Evolutionary conservation across 2,888 invertebrate genomes (phyloP), one percentile per base, ranked within the genome.

Genomic region (Nebria salina): DNA sequence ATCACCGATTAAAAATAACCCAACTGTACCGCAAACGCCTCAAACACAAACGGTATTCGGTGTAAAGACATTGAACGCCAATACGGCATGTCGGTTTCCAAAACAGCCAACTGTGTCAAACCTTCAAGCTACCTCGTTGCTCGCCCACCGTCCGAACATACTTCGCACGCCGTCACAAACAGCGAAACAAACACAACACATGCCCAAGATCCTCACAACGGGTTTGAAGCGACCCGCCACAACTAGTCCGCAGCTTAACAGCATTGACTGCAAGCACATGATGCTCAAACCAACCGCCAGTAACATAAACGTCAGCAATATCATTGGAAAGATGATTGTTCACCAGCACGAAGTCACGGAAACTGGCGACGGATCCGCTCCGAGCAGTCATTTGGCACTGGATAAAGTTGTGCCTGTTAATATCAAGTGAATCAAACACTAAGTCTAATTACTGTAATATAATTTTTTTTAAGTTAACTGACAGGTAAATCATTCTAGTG

Each of bases 401-500:
- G 88, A 89, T 78, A 86, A 89, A 76, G 86, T 88, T 80, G 84
- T 85, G 83, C 86, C 87, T 41, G 86, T 87, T 15, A 86, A 85
- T 77, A 84, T 85, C 25, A 85, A 85, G 79, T 84, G 85, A 76
- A 85, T 85, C 81, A 83, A 84, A 42, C 83, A 85, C 85, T 77
- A 84, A 84, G 25, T 68, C 41, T 73, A 42, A 42, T 41, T 34
- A 42, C 8, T 41, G 15, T 70, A 13, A 70, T 79, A 65, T 78
- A 41, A 73, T 65, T 11, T 73, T 41, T 73, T 75, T 7, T 74
- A 41, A 2, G 65, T 15, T 73, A 72, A 65, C 42, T 72, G 41
- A 78, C 73, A 65, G 78, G 66, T 79, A 65, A 74, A 66, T 79
- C 79, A 68, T 74, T 79, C 79, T 79, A 79, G 79, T 79, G 79